phyloP scores from a whole-genome alignment of 1,140 invertebrate genomes.

The Conopomorpha cramerella region DNA sequence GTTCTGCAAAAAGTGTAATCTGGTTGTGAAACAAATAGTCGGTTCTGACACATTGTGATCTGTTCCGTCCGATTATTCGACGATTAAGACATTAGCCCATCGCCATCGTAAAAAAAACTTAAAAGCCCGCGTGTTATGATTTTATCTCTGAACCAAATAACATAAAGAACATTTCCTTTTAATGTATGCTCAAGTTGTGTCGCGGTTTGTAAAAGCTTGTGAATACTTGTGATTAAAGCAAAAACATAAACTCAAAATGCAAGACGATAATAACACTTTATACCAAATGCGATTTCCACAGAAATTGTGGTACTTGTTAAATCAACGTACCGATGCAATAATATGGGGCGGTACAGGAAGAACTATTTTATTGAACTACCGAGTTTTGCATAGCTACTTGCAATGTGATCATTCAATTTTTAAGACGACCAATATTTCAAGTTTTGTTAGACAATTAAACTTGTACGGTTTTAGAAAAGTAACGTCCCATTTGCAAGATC shows the following conservation, averaged over 20 bases:
- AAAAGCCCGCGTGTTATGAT: too few species aligned
- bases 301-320: slow-evolving; percentile 65
- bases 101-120: too few species aligned
- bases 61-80: too few species aligned
- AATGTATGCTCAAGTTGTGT: too few species aligned
- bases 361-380: slow-evolving; percentile 63
- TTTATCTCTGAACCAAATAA: too few species aligned
- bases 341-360: slow-evolving; percentile 59
- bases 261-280: slow-evolving; percentile 49
- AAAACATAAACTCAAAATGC: slow-evolving; percentile 30
- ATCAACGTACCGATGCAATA: slow-evolving; percentile 59
- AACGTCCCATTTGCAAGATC: slow-evolving; percentile 63
- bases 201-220: too few species aligned
- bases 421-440: slow-evolving; percentile 66
- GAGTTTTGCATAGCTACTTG: slow-evolving; percentile 60
- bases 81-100: too few species aligned
- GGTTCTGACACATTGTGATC: too few species aligned
- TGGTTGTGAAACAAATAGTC: too few species aligned
- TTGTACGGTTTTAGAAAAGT: slow-evolving; percentile 68
- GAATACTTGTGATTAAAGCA: too few species aligned
- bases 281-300: slow-evolving; percentile 65
- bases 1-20: too few species aligned
- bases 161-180: too few species aligned
- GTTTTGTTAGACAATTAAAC: slow-evolving; percentile 66
- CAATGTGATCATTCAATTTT: slow-evolving; percentile 60